Percentiles rank a stretch among this genome's conserved stretches.
phyloP scores from a whole-genome alignment of 2,113 vertebrate species.

The Oncorhynchus keta region DNA sequence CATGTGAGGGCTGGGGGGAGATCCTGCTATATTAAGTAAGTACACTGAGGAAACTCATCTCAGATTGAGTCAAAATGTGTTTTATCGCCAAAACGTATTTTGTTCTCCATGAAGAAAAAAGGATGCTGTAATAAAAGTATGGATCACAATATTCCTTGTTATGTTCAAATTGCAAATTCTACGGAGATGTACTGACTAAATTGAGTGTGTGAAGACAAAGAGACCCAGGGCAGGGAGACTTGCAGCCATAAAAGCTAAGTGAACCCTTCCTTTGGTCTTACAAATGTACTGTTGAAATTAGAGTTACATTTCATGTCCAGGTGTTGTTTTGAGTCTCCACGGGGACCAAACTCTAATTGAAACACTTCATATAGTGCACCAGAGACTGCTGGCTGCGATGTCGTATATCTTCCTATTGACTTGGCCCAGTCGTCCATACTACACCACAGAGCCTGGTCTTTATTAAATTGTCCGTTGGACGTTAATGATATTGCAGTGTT shows the following conservation, averaged over 20 bases:
- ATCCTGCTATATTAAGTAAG: conserved; percentile 70
- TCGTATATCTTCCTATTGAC: conserved; percentile 63
- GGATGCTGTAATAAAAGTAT: conserved; percentile 57
- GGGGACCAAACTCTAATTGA: conserved; percentile 78
- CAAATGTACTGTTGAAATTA: conserved; percentile 70
- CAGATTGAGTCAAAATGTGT: conserved; percentile 69
- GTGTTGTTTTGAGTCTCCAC: conserved; percentile 74
- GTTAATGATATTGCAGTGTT: conserved; percentile 84
- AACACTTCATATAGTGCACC: conserved; percentile 78
- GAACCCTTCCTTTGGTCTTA: conserved; percentile 59
- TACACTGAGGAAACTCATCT: conserved; percentile 73
- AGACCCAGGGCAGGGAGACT: conserved; percentile 33
- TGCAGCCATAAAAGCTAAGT: conserved; percentile 64
- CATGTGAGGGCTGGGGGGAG: conserved; percentile 70
- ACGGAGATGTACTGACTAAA: conserved; percentile 51
- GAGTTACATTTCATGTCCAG: conserved; percentile 79
- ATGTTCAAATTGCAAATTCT: conserved; percentile 42
- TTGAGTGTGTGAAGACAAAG: conserved; percentile 36
- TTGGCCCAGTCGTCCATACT: conserved; percentile 67
- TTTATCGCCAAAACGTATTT: conserved; percentile 45
- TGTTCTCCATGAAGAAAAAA: conserved; percentile 56
- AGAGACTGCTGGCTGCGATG: conserved; percentile 61
- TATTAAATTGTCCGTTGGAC: conserved; percentile 84
- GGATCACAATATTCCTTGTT: conserved; percentile 54
- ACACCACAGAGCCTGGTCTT: conserved; percentile 65